Conservation (phyloP, 2,797 vertebrate genomes). For the Mus minutoides region DNA sequence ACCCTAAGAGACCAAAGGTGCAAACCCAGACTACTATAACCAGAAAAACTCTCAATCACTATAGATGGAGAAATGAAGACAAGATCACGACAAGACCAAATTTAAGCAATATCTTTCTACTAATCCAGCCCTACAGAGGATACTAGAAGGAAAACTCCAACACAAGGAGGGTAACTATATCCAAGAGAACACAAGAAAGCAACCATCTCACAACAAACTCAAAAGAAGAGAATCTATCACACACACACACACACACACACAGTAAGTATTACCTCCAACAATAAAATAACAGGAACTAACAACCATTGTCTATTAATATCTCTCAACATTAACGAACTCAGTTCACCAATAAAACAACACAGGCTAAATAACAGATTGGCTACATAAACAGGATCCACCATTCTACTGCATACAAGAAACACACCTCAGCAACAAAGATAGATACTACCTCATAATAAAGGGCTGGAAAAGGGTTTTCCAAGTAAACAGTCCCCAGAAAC, state of each 20-base stretch:
- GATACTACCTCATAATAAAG: not conserved
- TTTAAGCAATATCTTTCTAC: not conserved
- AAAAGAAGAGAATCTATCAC: not conserved
- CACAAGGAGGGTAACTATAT: not conserved
- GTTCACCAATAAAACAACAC: too few relatives aligned
- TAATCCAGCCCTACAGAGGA: not conserved
- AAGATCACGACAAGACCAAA: not conserved
- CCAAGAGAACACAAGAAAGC: not conserved
- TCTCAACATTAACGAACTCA: too few relatives aligned
- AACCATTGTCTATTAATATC: not conserved
- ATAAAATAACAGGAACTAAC: not conserved
- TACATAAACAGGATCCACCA: too few relatives aligned
- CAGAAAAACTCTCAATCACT: not conserved
- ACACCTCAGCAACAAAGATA: not conserved
- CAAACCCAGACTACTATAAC: not conserved
- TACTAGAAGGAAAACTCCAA: not conserved
- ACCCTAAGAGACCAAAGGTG: not conserved
- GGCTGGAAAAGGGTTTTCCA: not conserved
- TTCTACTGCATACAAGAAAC: too few relatives aligned
- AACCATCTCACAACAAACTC: not conserved
- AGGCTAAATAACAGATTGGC: too few relatives aligned
- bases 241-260: not conserved
- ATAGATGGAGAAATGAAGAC: not conserved
- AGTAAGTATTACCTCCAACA: not conserved
- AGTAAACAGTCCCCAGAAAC: not conserved